phyloP scores from a whole-genome alignment of 2,888 invertebrate genomes.

The Napeogenes inachia region DNA sequence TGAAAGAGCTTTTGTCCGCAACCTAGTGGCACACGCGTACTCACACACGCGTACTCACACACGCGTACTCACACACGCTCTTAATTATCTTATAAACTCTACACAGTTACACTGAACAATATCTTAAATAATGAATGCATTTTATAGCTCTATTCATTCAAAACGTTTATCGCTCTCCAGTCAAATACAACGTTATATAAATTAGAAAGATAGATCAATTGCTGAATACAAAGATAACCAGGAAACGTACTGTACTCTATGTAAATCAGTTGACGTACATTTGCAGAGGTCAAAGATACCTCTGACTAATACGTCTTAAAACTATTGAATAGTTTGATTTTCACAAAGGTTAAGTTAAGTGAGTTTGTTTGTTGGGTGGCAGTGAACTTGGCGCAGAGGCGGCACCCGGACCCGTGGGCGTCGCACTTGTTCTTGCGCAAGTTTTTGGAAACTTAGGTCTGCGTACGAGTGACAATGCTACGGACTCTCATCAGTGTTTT shows the following conservation, averaged over 20 bases:
- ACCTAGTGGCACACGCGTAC: slow-evolving; percentile 42
- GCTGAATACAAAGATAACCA: slow-evolving; percentile 11
- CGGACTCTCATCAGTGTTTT: slow-evolving; percentile 55
- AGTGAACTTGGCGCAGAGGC: slow-evolving; percentile 63
- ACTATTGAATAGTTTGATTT: slow-evolving; percentile 14
- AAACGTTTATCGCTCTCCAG: slow-evolving; percentile 1
- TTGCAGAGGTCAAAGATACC: slow-evolving; percentile 17
- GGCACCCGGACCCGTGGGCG: slow-evolving; percentile 51
- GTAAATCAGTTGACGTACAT: slow-evolving; percentile 18
- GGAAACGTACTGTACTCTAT: slow-evolving; percentile 21
- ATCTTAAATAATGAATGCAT: slow-evolving; percentile 39
- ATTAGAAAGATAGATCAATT: neutral
- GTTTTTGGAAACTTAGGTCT: slow-evolving; percentile 52
- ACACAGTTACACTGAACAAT: slow-evolving; percentile 42
- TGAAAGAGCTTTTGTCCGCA: slow-evolving; percentile 61
- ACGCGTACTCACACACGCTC: slow-evolving; percentile 48
- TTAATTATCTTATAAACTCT: slow-evolving; percentile 63
- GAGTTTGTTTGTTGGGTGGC: slow-evolving; percentile 42
- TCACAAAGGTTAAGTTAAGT: slow-evolving; percentile 11
- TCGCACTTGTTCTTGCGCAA: slow-evolving; percentile 66
- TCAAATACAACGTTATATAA: neutral
- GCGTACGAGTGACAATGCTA: slow-evolving; percentile 51
- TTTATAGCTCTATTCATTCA: slow-evolving; percentile 15
- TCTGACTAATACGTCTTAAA: slow-evolving; percentile 17
- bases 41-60: slow-evolving; percentile 51